Evolutionary conservation across 2,888 invertebrate species (phyloP), one percentile per base, ranked within the genome.

Genomic region (Anorthoa munda): DNA sequence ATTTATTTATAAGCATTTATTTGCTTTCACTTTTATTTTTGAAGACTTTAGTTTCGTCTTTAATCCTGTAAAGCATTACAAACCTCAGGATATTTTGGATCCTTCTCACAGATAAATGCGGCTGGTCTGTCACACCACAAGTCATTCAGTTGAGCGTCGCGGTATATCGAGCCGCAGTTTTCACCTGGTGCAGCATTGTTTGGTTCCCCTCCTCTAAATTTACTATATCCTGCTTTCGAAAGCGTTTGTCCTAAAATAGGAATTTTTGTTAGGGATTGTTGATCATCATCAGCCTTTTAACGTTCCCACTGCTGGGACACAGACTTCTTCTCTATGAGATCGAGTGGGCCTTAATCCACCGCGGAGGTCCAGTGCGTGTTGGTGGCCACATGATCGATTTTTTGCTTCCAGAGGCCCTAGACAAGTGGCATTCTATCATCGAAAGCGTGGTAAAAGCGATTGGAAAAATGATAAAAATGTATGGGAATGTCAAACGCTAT

Each of bases 131-230:
- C 23, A 17, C 85, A 93, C 89, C 90, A 90, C 11, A 88, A 67
- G 71, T 93, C 92, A n/a, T 91, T 87, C 0, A 92, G 69, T 13
- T 75, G 46, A 0, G 86, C 92, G 1, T 63, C 63, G 2, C 91
- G 81, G 72, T 85, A 88, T 11, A 93, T 80, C 0, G 85, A 81
- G 0, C 91, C 91, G 58, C 92, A 93, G 73, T 26, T 90, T 72
- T 92, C 89, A 0, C 89, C 89, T 0, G 75, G 70, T 0, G 87
- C 83, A 0, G 84, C 56, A 31, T 91, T 90, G 66, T 91, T 88
- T 0, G 93, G 92, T 65, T 92, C 89, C 0, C 87, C 89, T 0
- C 18, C 60, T 0, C 80, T 65, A 84, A 92, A 94, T 45, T 85
- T 87, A 48, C 71, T 67, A 66, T 88, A 94, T 0, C 93, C 93